A percentile compares a stretch with the other conserved stretches of the same genome.
phyloP scores from a whole-genome alignment of 1,140 invertebrate species.

The Grapholita molesta region DNA sequence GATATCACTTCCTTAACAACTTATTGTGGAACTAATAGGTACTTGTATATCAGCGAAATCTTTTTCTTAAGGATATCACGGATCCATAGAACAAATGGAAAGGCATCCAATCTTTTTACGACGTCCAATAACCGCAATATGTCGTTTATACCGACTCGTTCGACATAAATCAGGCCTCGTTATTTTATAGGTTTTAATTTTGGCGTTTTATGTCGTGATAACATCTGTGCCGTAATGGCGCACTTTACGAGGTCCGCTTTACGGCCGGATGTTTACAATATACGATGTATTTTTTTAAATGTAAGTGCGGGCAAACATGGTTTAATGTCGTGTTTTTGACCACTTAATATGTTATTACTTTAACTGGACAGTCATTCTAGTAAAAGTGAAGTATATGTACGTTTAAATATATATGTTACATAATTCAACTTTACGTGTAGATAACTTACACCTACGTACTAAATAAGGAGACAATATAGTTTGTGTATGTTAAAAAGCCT shows the following conservation, averaged over 20 bases:
- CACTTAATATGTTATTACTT: not conserved
- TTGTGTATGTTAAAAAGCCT: too few species aligned
- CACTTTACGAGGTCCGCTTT: constrained; percentile 46
- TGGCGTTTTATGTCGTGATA: constrained; percentile 66
- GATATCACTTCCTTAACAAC: too few species aligned
- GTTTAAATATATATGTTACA: too few species aligned
- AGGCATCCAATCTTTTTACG: constrained; percentile 32
- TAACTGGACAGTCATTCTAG: too few species aligned
- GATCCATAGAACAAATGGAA: not conserved
- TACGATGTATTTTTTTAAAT: constrained; percentile 5
- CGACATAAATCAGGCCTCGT: constrained; percentile 49
- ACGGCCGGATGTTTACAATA: constrained; percentile 24
- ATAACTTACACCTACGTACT: too few species aligned
- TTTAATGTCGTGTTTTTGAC: not conserved
- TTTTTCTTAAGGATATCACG: not conserved
- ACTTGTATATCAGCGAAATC: not conserved
- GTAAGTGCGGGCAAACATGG: not conserved
- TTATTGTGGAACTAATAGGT: not conserved
- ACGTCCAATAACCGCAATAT: constrained; percentile 44
- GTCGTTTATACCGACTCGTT: constrained; percentile 36
- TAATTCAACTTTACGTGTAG: too few species aligned
- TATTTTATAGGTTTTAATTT: constrained; percentile 72
- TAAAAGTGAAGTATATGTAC: too few species aligned
- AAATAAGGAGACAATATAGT: too few species aligned
- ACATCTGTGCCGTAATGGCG: constrained; percentile 58